Conservation (phyloP, 2,797 vertebrate genomes). For the Aselliscus stoliczkanus region DNA sequence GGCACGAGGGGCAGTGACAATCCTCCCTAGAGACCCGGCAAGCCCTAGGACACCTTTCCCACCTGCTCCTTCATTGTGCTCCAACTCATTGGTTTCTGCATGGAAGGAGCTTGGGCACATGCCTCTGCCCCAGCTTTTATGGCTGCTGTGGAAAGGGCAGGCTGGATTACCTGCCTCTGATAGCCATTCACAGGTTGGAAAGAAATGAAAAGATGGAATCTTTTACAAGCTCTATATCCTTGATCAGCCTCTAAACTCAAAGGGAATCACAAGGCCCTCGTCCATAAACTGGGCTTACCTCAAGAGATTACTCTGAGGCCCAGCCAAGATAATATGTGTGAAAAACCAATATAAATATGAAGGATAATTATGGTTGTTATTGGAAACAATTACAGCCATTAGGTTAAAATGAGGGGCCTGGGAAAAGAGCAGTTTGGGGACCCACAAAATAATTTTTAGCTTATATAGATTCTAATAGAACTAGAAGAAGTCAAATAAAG, state of each 20-base stretch:
- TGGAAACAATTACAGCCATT: slow-evolving; percentile 62
- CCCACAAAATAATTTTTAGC: slow-evolving; percentile 30
- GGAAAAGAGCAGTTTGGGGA: slow-evolving; percentile 35
- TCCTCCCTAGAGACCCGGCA: background rate
- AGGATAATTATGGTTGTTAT: slow-evolving; percentile 66
- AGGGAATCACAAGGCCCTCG: background rate
- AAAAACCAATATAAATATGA: slow-evolving; percentile 63
- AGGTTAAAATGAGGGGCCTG: slow-evolving; percentile 45
- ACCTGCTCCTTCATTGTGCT: background rate
- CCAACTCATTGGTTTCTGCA: background rate
- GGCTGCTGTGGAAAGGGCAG: background rate
- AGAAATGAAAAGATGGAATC: background rate
- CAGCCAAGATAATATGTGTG: slow-evolving; percentile 63
- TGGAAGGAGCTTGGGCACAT: too few relatives aligned
- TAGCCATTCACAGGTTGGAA: background rate
- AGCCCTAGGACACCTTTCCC: background rate
- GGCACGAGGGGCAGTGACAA: background rate
- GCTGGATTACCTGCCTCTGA: background rate
- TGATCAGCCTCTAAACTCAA: background rate
- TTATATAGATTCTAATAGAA: background rate
- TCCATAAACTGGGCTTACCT: slow-evolving; percentile 11
- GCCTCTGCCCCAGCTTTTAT: background rate
- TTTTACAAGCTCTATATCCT: background rate
- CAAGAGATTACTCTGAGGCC: background rate
- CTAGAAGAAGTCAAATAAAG: slow-evolving; percentile 21